Evolutionary conservation across 2,888 invertebrate species (phyloP), one percentile per base, ranked within the genome.

Genomic region (Macroteleia sp.): DNA sequence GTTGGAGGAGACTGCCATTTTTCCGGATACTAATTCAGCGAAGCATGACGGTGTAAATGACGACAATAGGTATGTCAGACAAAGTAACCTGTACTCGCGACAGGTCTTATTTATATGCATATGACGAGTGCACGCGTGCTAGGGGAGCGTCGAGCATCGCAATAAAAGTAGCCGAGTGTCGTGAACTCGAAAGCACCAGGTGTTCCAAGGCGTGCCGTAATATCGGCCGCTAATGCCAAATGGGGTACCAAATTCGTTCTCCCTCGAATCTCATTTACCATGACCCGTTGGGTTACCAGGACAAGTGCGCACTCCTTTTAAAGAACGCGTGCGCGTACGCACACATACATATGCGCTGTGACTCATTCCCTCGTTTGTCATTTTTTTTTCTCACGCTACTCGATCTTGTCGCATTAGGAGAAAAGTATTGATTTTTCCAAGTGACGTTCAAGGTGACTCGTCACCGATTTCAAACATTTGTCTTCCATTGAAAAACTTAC

Each of bases 71-170:
- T 19, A 30, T 19, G 36, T n/a, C 56, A 39, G 57, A 46, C 69
- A 52, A 59, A 59, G 69, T 48, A 52, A 69, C 48, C 50, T 50
- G 69, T 36, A 28, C 48, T 42, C 59, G 19, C 42, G 41, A 36
- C 70, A 61, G 70, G 70, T 70, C 61, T 61, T 61, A 70, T 61
- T 70, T 70, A 70, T 70, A 70, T 52, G 59, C 59, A 70, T 57
- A 70, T 61, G 69, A 30, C 57, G 67, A 56, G 50, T 50, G 22
- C 34, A 16, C 56, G 67, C 56, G 59, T 52, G 59, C 44, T 28
- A 52, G 50, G 52, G 70, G 50, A 59, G 52, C 59, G 50, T 36
- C 57, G 19, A 56, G 66, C 36, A 34, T 42, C 25, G 52, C 44
- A 54, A 54, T 67, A 52, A 66, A 34, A 54, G 64, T 28, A 10